These are phyloP conservation scores for Syngnathus scovelli DNA, from an alignment of 2,113 vertebrate species.

Conservation along the genomic window DNA sequence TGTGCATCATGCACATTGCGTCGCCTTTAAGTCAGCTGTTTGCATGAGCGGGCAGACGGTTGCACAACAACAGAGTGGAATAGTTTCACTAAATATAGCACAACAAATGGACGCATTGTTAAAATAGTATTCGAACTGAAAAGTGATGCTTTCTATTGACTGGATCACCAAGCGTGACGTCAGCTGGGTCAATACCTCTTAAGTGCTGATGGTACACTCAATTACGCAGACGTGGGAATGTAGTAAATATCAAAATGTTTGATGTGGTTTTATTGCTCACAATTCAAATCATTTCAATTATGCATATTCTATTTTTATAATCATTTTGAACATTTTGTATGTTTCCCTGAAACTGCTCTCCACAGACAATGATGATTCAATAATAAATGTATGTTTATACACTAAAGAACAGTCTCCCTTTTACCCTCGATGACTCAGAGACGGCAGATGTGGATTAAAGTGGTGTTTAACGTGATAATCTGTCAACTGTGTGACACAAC, in stretches of 20 bases:
- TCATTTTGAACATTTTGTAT: no score
- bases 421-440: not conserved
- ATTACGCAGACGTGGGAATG: no score
- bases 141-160: no score
- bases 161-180: no score
- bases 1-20: constrained; percentile 15
- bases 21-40: constrained; percentile 9
- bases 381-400: not conserved
- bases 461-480: constrained; percentile 5
- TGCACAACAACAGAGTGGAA: not conserved
- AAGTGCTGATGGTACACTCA: no score
- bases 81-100: not conserved
- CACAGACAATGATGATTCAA: not conserved
- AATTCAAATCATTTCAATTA: no score
- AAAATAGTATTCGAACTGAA: not conserved
- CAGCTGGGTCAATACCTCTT: no score
- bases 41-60: not conserved
- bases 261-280: no score
- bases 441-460: constrained; percentile 9
- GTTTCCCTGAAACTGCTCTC: no score
- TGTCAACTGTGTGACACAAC: not conserved
- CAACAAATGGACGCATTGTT: not conserved
- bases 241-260: no score
- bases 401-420: not conserved
- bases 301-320: no score